Percentiles rank a stretch among this genome's conserved stretches.
Evolutionary conservation across 1,140 invertebrate species (phyloP).

Genomic region (Trichonephila clavata): DNA sequence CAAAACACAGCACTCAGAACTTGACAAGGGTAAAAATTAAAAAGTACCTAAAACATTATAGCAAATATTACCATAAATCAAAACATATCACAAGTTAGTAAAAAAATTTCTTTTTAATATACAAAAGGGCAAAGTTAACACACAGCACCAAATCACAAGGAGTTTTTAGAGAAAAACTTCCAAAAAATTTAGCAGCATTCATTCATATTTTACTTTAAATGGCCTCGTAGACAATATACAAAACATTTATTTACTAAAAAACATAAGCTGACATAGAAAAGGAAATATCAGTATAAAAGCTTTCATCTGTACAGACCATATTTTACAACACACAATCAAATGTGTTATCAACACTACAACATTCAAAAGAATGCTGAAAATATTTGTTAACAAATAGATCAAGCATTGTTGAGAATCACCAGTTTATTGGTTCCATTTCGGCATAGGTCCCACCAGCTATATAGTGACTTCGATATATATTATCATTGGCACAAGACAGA

Average conservation of each 20-base stretch:
- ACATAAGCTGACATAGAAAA: conserved; percentile 44
- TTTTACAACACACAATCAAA: conserved; percentile 22
- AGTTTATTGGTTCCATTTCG: conserved; percentile 25
- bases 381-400: conserved; percentile 6
- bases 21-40: neutral
- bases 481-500: conserved; percentile 72
- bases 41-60: conserved; percentile 15
- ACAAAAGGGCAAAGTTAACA: neutral
- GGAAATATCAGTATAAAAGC: conserved; percentile 73
- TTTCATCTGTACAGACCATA: conserved; percentile 65
- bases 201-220: conserved; percentile 16
- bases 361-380: neutral
- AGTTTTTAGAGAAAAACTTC: neutral
- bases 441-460: neutral
- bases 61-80: conserved; percentile 18
- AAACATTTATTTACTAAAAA: conserved; percentile 62
- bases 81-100: conserved; percentile 36
- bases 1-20: neutral
- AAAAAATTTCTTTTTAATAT: conserved; percentile 16
- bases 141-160: conserved; percentile 60
- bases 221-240: conserved; percentile 11
- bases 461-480: conserved; percentile 33
- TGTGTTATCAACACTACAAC: conserved; percentile 6
- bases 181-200: conserved; percentile 50
- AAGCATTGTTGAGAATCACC: neutral